Evolutionary conservation across 2,113 vertebrate species (phyloP).

Genomic region (Lepus americanus): DNA sequence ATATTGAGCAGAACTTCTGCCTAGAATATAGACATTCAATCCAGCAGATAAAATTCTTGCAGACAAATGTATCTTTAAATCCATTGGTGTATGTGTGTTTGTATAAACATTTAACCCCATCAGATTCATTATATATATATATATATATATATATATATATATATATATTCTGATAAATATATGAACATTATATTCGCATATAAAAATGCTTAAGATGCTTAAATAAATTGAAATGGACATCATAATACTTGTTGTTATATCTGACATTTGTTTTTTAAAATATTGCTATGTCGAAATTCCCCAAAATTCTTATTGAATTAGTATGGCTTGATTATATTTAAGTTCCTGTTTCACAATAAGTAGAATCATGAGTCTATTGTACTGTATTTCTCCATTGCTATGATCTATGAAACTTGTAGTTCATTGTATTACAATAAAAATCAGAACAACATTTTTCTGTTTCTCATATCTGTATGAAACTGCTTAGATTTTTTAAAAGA

Average conservation of each 20-base stretch:
- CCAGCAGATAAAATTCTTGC: neutral
- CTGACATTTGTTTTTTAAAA: neutral
- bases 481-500: neutral
- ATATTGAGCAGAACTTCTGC: neutral
- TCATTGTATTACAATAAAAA: neutral
- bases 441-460: neutral
- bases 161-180: neutral
- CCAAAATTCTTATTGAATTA: slow-evolving; percentile 30
- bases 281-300: neutral
- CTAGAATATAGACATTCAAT: neutral
- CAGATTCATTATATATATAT: neutral
- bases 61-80: neutral
- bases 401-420: neutral
- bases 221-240: neutral
- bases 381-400: neutral
- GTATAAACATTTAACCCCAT: neutral
- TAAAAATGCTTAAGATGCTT: neutral
- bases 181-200: no score
- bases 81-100: neutral
- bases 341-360: neutral
- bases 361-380: neutral
- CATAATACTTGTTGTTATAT: neutral
- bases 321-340: neutral
- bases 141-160: neutral
- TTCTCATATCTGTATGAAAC: neutral